Evolutionary conservation across 2,797 vertebrate genomes (phyloP).

Genomic region (Erethizon dorsatum): DNA sequence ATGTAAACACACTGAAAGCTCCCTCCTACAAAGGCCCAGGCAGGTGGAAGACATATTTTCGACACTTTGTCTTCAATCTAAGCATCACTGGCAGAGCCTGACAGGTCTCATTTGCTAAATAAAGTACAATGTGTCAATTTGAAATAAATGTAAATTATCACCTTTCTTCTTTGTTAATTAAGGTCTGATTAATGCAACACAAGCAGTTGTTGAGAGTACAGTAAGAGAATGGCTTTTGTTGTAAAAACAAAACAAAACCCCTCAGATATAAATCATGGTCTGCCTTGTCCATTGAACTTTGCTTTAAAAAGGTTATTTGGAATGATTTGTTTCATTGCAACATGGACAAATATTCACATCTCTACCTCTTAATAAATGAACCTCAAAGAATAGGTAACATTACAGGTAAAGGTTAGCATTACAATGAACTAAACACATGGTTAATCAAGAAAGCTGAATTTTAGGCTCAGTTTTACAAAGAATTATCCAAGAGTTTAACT

Average conservation of each 20-base stretch:
- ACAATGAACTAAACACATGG: neutral
- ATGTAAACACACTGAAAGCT: conserved; percentile 89
- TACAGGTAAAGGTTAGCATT: conserved; percentile 7
- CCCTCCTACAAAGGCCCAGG: conserved; percentile 87
- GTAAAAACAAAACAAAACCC: conserved; percentile 82
- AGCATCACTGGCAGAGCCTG: conserved; percentile 86
- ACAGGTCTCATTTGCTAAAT: conserved; percentile 89
- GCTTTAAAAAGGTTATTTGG: conserved; percentile 80
- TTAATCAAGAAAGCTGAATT: conserved; percentile 21
- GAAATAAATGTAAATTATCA: conserved; percentile 92
- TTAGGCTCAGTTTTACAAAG: neutral
- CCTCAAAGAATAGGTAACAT: neutral
- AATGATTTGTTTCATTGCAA: conserved; percentile 75
- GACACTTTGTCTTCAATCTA: conserved; percentile 88
- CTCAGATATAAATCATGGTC: conserved; percentile 74
- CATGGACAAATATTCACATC: conserved; percentile 73
- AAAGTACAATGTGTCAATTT: conserved; percentile 89
- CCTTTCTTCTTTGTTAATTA: conserved; percentile 88
- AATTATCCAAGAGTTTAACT: neutral
- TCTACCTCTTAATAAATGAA: conserved; percentile 73
- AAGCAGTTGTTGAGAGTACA: conserved; percentile 75
- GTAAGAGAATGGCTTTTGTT: conserved; percentile 82
- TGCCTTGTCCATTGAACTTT: conserved; percentile 78
- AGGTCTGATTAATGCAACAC: conserved; percentile 88
- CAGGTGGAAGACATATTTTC: conserved; percentile 89